phyloP scores from a whole-genome alignment of 1,140 invertebrate genomes.

The Parapsyche elsis region DNA sequence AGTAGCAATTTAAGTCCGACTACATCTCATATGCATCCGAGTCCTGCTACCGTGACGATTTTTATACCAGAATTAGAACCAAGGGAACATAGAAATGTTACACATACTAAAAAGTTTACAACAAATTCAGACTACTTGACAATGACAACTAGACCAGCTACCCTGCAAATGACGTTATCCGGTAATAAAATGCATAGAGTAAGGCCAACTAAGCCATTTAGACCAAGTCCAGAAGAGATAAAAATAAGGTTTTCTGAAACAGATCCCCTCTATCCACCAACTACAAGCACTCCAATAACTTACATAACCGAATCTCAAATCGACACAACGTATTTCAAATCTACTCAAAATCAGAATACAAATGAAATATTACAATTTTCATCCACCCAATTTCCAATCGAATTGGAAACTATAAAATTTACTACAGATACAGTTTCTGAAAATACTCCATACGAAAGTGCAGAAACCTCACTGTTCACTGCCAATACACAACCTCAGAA shows the following conservation, averaged over 20 bases:
- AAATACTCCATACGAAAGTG: neutral
- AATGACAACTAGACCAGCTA: constrained; percentile 24
- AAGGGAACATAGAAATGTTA: neutral
- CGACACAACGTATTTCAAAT: neutral
- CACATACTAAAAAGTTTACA: neutral
- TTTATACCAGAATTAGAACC: constrained; percentile 10
- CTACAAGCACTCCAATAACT: constrained; percentile 40
- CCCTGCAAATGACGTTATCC: neutral
- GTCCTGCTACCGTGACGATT: neutral
- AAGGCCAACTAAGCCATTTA: constrained; percentile 52
- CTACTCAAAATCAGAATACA: neutral
- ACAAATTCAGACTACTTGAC: neutral
- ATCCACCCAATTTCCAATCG: neutral
- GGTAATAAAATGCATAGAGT: neutral
- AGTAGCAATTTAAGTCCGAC: neutral
- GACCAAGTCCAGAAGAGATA: constrained; percentile 53
- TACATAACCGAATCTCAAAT: constrained; percentile 44
- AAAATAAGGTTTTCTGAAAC: constrained; percentile 61
- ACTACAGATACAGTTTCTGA: neutral
- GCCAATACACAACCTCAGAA: neutral
- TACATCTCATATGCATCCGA: neutral
- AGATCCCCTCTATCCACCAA: constrained; percentile 60
- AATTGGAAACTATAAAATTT: neutral
- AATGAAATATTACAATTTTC: neutral
- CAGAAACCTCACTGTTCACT: neutral